These are phyloP conservation scores for Asobara japonica DNA, from an alignment of 1,140 invertebrate genomes.

Conservation along the genomic window DNA sequence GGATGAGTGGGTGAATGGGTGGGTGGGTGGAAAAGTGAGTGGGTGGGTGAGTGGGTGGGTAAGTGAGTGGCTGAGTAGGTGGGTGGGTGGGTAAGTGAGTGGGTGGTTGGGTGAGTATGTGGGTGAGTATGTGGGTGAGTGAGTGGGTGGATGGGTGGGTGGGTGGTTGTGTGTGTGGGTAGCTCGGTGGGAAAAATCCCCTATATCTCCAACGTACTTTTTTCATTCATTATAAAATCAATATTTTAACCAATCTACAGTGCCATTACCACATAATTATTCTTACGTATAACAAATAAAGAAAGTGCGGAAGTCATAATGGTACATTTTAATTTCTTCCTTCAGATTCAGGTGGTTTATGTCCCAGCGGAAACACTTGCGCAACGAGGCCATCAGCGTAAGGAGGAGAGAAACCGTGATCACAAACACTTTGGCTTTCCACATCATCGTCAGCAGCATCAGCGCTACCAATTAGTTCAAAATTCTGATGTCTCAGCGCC, in stretches of 20 bases:
- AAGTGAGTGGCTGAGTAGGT: too few species aligned
- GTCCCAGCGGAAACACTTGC: conserved; percentile 81
- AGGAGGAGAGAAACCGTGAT: conserved; percentile 49
- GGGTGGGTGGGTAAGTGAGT: too few species aligned
- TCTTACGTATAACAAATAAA: neutral
- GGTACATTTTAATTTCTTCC: conserved; percentile 23
- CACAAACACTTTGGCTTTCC: conserved; percentile 42
- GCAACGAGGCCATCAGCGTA: conserved; percentile 62
- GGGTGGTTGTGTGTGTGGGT: too few species aligned
- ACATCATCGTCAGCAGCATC: conserved; percentile 52
- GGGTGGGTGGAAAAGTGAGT: too few species aligned
- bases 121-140: too few species aligned
- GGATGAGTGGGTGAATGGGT: too few species aligned
- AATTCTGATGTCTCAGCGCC: conserved; percentile 29
- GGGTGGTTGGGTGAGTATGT: too few species aligned
- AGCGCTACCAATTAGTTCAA: conserved; percentile 45
- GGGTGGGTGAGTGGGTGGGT: too few species aligned
- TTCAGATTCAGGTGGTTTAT: conserved; percentile 78
- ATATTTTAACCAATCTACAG: neutral
- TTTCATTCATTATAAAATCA: neutral
- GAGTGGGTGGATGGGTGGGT: too few species aligned
- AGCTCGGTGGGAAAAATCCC: too few species aligned
- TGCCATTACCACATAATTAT: too few species aligned
- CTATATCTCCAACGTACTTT: too few species aligned
- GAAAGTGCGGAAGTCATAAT: conserved; percentile 19